A percentile compares a stretch with the other conserved stretches of the same genome.
These are phyloP conservation scores for Romanogobio albipinnatus DNA, from an alignment of 2,113 vertebrate genomes.

Conservation along the genomic window DNA sequence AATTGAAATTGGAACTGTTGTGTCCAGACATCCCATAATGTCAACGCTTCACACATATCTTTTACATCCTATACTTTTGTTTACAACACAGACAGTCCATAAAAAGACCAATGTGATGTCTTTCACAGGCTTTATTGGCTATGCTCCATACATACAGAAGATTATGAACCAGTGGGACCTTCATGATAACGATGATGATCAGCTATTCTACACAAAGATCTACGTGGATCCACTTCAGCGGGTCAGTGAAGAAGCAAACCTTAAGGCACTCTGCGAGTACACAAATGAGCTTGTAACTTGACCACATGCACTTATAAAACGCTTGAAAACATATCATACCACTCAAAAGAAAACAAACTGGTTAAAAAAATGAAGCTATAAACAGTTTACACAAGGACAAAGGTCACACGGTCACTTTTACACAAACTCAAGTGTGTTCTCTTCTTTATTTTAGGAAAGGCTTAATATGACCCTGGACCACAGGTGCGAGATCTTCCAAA, in stretches of 20 bases:
- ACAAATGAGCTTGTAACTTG: conserved; percentile 40
- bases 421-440: conserved; percentile 23
- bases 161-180: conserved; percentile 91
- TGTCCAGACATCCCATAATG: conserved; percentile 55
- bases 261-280: neutral
- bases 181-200: conserved; percentile 97
- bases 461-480: conserved; percentile 96
- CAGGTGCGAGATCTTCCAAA: conserved; percentile 95
- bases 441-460: conserved; percentile 76
- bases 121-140: conserved; percentile 91
- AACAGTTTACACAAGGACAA: conserved; percentile 1
- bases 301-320: conserved; percentile 38
- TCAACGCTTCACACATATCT: neutral
- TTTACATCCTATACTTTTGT: conserved; percentile 53
- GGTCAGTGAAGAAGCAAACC: conserved; percentile 70
- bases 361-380: conserved; percentile 39
- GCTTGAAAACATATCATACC: conserved; percentile 42
- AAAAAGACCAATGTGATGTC: conserved; percentile 55
- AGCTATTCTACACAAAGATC: conserved; percentile 97
- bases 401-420: neutral
- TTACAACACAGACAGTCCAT: conserved; percentile 47
- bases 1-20: conserved; percentile 59
- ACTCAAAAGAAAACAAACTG: conserved; percentile 50
- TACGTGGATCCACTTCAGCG: conserved; percentile 88
- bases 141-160: conserved; percentile 81